Evolutionary conservation across 2,797 vertebrate genomes (phyloP), one percentile per base, ranked within the genome.

Genomic region (Halcyon chelicuti): DNA sequence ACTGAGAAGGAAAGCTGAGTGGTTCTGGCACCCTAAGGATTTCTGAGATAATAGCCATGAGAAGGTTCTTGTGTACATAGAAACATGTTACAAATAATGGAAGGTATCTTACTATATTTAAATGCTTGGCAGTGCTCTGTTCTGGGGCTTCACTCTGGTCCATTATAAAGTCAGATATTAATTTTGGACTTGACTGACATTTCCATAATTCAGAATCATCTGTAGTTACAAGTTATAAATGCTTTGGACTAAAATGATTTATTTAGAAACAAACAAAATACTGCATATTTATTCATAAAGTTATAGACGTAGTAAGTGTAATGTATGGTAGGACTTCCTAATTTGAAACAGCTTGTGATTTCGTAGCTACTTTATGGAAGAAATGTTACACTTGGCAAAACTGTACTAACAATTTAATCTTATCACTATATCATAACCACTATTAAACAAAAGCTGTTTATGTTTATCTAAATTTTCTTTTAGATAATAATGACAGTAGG

Each of bases 1-100:
- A 95, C 39, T 47, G 86, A 96, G 94, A 97, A 88, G 57, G 44
- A 96, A 96, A 95, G 46, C 42, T 94, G 85, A 97, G 95, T 93
- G 72, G 49, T 96, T 94, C 72, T 76, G 77, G 74, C 29, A 93
- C 79, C 57, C 89, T 44, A 86, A 96, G 90, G 88, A 87, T 84
- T 95, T 96, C 81, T 72, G 65, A 91, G 47, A 87, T 52, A 88
- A 74, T 61, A 88, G 88, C 58, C 74, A 55, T 5, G 28, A 88
- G 71, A 79, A 81, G 19, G 76, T 75, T 92, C 73, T 68, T 39
- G 73, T 57, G 21, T 87, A 91, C 42, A 67, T 12, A 88, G 67
- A 28, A 93, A 60, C 22, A 49, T 86, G 73, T 66, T 73, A 81
- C 94, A 92, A 94, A 88, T 82, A 80, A 83, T 72, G 39, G 54